Percentiles rank a stretch among this genome's conserved stretches.
Evolutionary conservation across 2,113 vertebrate genomes (phyloP).

Genomic region (Oncorhynchus mykiss): DNA sequence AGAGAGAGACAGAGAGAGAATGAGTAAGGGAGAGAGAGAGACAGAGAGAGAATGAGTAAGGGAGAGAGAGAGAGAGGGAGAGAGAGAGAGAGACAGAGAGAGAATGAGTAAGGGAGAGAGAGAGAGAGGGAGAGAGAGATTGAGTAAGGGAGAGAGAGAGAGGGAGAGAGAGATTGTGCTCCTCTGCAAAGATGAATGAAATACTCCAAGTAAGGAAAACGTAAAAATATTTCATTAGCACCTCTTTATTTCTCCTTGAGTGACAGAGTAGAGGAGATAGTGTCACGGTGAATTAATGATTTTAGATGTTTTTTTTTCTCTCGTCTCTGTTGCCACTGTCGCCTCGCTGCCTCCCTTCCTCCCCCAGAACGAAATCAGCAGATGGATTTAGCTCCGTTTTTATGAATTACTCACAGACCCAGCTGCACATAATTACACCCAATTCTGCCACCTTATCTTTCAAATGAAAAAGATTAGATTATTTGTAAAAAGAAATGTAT

Average conservation of each 20-base stretch:
- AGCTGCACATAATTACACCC: slow-evolving; percentile 77
- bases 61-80: not conserved
- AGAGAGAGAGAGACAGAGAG: not conserved
- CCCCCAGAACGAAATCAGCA: slow-evolving; percentile 83
- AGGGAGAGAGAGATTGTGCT: slow-evolving; percentile 49
- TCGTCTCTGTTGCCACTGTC: slow-evolving; percentile 67
- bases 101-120: slow-evolving; percentile 34
- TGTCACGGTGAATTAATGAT: slow-evolving; percentile 84
- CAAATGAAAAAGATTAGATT: slow-evolving; percentile 79
- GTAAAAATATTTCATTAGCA: slow-evolving; percentile 93
- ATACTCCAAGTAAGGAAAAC: slow-evolving; percentile 81
- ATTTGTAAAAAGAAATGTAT: slow-evolving; percentile 76
- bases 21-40: slow-evolving; percentile 5
- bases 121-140: slow-evolving; percentile 16
- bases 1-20: not conserved
- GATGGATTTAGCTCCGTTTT: slow-evolving; percentile 77
- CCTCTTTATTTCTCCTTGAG: slow-evolving; percentile 86
- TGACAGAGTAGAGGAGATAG: slow-evolving; percentile 86
- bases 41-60: too few relatives aligned
- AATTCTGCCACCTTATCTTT: slow-evolving; percentile 72
- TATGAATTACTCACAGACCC: slow-evolving; percentile 72
- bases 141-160: slow-evolving; percentile 37
- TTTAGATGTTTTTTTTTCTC: slow-evolving; percentile 66
- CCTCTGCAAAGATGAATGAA: slow-evolving; percentile 79
- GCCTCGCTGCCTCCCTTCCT: slow-evolving; percentile 73